Evolutionary conservation across 1,140 invertebrate species (phyloP).

Genomic region (Drosophila suzukii): DNA sequence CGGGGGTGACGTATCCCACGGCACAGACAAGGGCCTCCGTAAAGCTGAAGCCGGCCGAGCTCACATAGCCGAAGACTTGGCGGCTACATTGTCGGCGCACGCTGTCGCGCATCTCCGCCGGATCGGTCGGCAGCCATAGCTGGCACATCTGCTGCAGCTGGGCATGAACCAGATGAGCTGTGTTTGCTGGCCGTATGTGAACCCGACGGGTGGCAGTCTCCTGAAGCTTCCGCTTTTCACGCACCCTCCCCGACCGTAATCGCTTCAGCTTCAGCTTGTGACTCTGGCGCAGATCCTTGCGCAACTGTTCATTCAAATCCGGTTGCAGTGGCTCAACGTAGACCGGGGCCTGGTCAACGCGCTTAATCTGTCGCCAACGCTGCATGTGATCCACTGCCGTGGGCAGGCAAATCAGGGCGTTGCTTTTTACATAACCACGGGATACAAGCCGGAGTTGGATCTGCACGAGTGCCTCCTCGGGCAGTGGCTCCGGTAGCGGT

Average conservation of each 20-base stretch:
- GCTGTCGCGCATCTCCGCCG: conserved; percentile 71
- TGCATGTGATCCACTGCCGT: conserved; percentile 85
- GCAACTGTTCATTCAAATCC: conserved; percentile 86
- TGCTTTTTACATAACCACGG: conserved; percentile 85
- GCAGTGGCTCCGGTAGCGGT: conserved; percentile 43
- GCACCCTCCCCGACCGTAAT: conserved; percentile 86
- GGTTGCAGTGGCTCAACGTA: conserved; percentile 86
- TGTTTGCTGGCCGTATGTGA: conserved; percentile 75
- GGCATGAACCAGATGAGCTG: conserved; percentile 83
- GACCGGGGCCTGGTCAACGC: conserved; percentile 80
- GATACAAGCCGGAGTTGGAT: conserved; percentile 85
- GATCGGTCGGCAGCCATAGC: conserved; percentile 88
- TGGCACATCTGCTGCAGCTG: conserved; percentile 88
- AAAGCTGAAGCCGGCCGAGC: conserved; percentile 89
- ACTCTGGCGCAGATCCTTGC: conserved; percentile 86
- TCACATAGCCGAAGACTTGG: conserved; percentile 90
- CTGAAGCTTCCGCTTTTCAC: conserved; percentile 84
- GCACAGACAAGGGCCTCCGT: conserved; percentile 87
- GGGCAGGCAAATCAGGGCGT: conserved; percentile 89
- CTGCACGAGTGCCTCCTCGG: conserved; percentile 85
- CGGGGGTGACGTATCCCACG: conserved; percentile 88
- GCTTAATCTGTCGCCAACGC: conserved; percentile 83
- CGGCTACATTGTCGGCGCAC: conserved; percentile 88
- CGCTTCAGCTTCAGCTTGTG: conserved; percentile 88
- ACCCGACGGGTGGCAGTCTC: conserved; percentile 74